Percentiles rank a stretch among this genome's conserved stretches.
Conservation (phyloP, 2,113 vertebrate species). For the Leucopsar rothschildi region DNA sequence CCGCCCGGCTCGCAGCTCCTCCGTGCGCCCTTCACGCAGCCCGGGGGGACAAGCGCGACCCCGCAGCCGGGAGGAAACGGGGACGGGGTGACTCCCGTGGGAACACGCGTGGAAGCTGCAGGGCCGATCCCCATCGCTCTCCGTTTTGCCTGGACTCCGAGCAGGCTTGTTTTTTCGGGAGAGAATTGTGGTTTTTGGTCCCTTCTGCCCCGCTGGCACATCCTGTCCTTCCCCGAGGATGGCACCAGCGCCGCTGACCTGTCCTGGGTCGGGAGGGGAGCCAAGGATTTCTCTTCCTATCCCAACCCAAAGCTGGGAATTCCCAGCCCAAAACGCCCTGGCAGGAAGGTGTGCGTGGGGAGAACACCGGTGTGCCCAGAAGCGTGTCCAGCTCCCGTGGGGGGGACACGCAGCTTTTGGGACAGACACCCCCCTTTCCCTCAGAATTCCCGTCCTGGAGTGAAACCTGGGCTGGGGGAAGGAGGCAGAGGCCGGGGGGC, state of each 20-base stretch:
- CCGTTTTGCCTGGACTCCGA: rapidly evolving
- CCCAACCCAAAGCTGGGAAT: neutral
- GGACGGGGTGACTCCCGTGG: rapidly evolving
- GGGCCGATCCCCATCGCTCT: neutral
- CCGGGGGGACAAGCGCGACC: neutral
- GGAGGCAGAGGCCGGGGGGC: neutral
- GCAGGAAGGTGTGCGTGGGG: neutral
- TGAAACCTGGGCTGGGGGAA: neutral
- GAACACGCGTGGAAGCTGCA: neutral
- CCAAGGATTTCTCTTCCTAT: neutral
- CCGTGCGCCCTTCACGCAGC: neutral
- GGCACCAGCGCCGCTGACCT: neutral
- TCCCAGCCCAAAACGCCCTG: neutral
- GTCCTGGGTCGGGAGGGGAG: neutral
- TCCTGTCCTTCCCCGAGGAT: neutral
- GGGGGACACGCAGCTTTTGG: neutral
- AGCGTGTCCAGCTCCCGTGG: neutral
- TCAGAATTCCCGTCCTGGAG: neutral
- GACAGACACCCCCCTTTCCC: neutral
- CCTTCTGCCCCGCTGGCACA: neutral
- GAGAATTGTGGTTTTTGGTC: rapidly evolving
- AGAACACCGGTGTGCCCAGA: neutral
- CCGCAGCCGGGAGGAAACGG: neutral
- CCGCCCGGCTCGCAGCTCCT: neutral
- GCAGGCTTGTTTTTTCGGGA: rapidly evolving